phyloP scores from a whole-genome alignment of 2,797 vertebrate species.

The Moxostoma hubbsi region DNA sequence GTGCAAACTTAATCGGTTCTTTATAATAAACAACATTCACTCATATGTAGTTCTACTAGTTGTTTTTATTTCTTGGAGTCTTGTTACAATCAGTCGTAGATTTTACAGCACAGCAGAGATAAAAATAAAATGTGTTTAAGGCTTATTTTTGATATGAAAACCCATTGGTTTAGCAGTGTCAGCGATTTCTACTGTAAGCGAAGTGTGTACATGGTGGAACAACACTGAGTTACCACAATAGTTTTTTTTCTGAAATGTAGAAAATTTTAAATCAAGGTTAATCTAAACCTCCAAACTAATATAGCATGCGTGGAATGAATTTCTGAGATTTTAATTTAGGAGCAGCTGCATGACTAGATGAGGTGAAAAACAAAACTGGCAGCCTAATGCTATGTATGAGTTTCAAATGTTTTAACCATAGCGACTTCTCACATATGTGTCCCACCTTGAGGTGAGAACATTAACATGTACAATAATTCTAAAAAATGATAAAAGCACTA shows the following conservation, averaged over 20 bases:
- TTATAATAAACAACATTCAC: slow-evolving; percentile 39
- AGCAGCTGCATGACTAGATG: no score
- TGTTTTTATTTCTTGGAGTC: background rate
- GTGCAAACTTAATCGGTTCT: slow-evolving; percentile 20
- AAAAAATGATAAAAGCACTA: no score
- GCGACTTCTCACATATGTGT: background rate
- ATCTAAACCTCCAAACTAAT: background rate
- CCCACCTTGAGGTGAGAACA: no score
- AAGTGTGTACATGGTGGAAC: background rate
- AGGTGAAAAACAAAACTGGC: no score
- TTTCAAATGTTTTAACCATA: background rate
- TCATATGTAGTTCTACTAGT: background rate
- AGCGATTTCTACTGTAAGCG: background rate
- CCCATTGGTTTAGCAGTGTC: background rate
- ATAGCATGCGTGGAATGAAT: background rate
- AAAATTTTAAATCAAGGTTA: background rate
- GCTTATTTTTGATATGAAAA: slow-evolving; percentile 2
- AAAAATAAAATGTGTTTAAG: background rate
- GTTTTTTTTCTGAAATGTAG: no score
- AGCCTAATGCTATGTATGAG: background rate
- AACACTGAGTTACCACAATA: no score
- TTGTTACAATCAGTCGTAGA: background rate
- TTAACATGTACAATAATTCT: no score
- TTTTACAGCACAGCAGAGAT: background rate
- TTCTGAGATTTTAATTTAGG: no score